Evolutionary conservation across 2,888 invertebrate genomes (phyloP), one percentile per base, ranked within the genome.

Genomic region (Synanthedon tipuliformis): DNA sequence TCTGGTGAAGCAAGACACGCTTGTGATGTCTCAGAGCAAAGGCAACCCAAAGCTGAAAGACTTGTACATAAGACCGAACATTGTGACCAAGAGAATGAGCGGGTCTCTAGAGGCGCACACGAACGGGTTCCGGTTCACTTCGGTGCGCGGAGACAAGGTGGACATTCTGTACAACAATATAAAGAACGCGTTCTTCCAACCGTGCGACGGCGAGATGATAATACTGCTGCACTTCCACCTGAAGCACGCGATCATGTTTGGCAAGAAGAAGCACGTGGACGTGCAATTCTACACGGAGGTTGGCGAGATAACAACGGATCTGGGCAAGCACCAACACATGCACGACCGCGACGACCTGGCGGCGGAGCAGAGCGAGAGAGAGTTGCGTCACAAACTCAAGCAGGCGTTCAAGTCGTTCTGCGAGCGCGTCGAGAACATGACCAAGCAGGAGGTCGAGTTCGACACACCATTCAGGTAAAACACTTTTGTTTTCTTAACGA

Each of bases 251-350:
- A 99, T 99, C 59, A 95, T 99, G 95, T 99, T 99, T 89, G 99
- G 88, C 50, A 98, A 98, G 88, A 99, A 99, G 90, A 99, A 99
- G 73, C 99, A 99, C 67, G 92, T 96, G 0, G 99, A 99, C 84
- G 98, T 99, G 4, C 99, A 99, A 78, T 99, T 99, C 87, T 99
- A 99, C 79, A 99, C 99, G 0, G 99, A 99, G 87, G 99, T 99
- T 53, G 99, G 99, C 67, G 99, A 99, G 87, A 98, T 99, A 55
- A 99, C 99, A 0, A 99, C 99, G 0, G 99, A 99, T 89, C 89
- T 99, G 66, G 99, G 99, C 50, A 99, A 99, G 80, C 98, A 99
- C 78, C 99, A 99, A 76, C 98, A 99, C 80, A 99, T 99, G 98
- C 99, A 99, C 78, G 99, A 99, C 84, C 90, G 99, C 49, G 99